Evolutionary conservation across 2,888 invertebrate species (phyloP), one percentile per base, ranked within the genome.

Genomic region (Chromoteleia sp.): DNA sequence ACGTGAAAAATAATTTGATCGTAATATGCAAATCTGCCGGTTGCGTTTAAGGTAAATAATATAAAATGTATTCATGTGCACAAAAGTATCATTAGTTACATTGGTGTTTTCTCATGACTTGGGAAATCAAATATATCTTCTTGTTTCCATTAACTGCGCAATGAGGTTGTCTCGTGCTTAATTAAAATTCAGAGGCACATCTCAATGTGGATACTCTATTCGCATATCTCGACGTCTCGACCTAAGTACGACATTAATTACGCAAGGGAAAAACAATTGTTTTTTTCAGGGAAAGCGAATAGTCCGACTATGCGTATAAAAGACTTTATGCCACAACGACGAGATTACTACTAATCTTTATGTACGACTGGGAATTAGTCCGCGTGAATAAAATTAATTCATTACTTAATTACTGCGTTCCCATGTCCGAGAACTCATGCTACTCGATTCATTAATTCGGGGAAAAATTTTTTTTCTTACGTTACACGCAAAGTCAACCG

Each of bases 341-440:
- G 80, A 83, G 80, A 83, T 83, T 83, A 80, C 79, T 77, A 71
- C 83, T 83, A 80, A 83, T 83, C 83, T 77, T 83, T 80, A 83
- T 77, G 77, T 83, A 83, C 83, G 80, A 83, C 83, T 80, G 59
- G 59, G 77, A 80, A 83, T 83, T 81, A 80, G 83, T 75, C 75
- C 29, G 70, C 63, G 71, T 68, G 77, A 83, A 77, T 77, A 67
- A 81, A 83, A 83, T 83, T 83, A 77, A 83, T 83, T 80, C 77
- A 74, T 83, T 83, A 71, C 80, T 79, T 79, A 76, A 82, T 76
- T 76, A 82, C 73, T 63, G 63, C 48, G 17, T 61, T 74, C 36
- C 33, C 21, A 56, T 74, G 45, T 63, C 41, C 68, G 43, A 45
- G 45, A 36, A 45, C 48, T 81, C 54, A 59, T 74, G 48, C 65